Evolutionary conservation across 2,797 vertebrate genomes (phyloP).

Genomic region (Paratrypauchen microcephalus): DNA sequence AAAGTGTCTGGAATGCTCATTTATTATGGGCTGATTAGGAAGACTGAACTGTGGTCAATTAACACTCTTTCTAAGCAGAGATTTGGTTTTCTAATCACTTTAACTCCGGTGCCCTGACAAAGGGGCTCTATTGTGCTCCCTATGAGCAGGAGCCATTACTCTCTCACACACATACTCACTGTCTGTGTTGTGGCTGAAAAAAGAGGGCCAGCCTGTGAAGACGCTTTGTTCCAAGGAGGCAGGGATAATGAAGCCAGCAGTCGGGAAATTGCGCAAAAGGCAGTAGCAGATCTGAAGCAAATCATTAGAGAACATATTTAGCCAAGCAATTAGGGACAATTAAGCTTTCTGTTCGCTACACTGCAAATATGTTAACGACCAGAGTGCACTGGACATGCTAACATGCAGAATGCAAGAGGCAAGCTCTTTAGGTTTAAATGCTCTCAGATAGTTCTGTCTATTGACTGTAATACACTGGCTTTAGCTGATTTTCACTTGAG

Average conservation of each 20-base stretch:
- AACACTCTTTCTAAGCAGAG: conserved; percentile 79
- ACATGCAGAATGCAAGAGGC: conserved; percentile 79
- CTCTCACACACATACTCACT: conserved; percentile 74
- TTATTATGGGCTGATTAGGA: conserved; percentile 76
- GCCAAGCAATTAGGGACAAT: conserved; percentile 92
- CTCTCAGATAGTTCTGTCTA: conserved; percentile 57
- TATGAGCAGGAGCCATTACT: conserved; percentile 72
- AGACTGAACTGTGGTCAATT: conserved; percentile 80
- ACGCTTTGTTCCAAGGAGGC: conserved; percentile 86
- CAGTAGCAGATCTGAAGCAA: conserved; percentile 86
- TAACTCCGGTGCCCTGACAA: conserved; percentile 80
- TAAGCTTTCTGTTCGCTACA: conserved; percentile 91
- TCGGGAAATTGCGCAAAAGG: conserved; percentile 85
- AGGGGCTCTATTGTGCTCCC: conserved; percentile 78
- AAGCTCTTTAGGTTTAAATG: conserved; percentile 75
- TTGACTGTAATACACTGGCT: conserved; percentile 45
- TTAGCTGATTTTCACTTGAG: conserved; percentile 43
- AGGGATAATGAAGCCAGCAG: conserved; percentile 84
- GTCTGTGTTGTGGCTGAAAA: conserved; percentile 69
- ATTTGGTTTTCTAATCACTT: conserved; percentile 86
- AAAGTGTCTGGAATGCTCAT: conserved; percentile 65
- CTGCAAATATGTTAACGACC: conserved; percentile 89
- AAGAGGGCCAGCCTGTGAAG: conserved; percentile 77
- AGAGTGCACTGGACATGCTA: conserved; percentile 79
- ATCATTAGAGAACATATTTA: conserved; percentile 90